Evolutionary conservation across 2,888 invertebrate species (phyloP), one percentile per base, ranked within the genome.

Genomic region (Lasioglossum marginatum): DNA sequence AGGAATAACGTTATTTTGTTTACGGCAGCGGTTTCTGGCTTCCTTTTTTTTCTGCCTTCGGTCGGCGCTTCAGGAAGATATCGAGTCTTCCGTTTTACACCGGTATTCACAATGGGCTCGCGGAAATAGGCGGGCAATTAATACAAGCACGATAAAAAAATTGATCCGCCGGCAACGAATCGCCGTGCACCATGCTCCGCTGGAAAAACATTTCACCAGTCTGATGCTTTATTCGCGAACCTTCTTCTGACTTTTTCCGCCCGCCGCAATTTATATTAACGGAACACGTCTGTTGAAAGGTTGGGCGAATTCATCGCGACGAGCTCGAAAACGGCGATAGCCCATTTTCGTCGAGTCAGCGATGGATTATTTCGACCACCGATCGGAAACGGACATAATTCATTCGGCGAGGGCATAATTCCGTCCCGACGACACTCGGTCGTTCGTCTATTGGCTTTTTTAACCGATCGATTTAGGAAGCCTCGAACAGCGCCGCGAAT

Each of bases 261-360:
- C 12, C 10, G 3, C 68, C 40, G 40, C 34, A 2, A 37, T 80
- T 72, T 82, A 71, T 72, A 72, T 71, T 66, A 76, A 31, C n/a
- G 57, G 52, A 14, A 57, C 77, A 70, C 27, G 68, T 68, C 68
- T 34, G 48, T 57, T 40, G 52, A 40, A 57, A 27, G 71, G 10
- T 5, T 23, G 48, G 40, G 23, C 2, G 40, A 74, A 82, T 85
- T 79, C 82, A 77, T 79, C 82, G 71, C 27, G 73, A 14, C 34
- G 6, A 52, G 68, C 14, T 75, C 37, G 77, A 78, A 73, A 87
- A 86, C 80, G 82, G 76, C 57, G 71, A 71, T 63, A 31, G 75
- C 72, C 74, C 66, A 72, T 86, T 86, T 78, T 80, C 83, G 78
- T 86, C 63, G 86, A 86, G 83, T 81, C 87, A 87, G 83, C 80